A percentile compares a stretch with the other conserved stretches of the same genome.
These are phyloP conservation scores for Sporophila hypoxantha DNA, from an alignment of 2,113 vertebrate species.

Conservation along the genomic window DNA sequence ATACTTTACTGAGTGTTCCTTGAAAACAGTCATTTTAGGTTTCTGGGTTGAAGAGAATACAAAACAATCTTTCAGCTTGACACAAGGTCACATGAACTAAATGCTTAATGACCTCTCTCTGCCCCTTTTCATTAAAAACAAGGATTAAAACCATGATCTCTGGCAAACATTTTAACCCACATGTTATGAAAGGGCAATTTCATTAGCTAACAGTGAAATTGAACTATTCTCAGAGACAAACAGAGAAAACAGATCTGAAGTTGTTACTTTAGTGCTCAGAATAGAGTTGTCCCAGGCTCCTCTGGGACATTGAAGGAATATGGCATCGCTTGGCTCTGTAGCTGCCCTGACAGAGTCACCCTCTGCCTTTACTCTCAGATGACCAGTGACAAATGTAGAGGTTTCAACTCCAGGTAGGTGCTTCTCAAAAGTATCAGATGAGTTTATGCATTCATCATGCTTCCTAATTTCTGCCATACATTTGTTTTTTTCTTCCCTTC, in stretches of 20 bases:
- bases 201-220: background rate
- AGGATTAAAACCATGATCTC: background rate
- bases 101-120: background rate
- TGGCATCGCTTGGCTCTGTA: background rate
- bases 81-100: background rate
- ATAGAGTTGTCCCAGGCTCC: rapidly evolving
- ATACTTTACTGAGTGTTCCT: background rate
- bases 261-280: background rate
- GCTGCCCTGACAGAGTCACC: background rate
- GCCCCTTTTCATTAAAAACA: conserved; percentile 13
- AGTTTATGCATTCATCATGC: background rate
- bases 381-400: background rate
- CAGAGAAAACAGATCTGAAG: background rate
- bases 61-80: conserved; percentile 8
- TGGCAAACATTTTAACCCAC: background rate
- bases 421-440: background rate
- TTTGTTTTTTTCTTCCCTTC: background rate
- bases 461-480: background rate
- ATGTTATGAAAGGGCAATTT: background rate
- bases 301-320: rapidly evolving
- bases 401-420: background rate
- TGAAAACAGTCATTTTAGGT: conserved; percentile 40
- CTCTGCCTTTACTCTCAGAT: background rate
- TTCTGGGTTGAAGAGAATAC: conserved; percentile 17
- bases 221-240: background rate